phyloP scores from a whole-genome alignment of 2,888 invertebrate genomes.

The Balanococcus diminutus region DNA sequence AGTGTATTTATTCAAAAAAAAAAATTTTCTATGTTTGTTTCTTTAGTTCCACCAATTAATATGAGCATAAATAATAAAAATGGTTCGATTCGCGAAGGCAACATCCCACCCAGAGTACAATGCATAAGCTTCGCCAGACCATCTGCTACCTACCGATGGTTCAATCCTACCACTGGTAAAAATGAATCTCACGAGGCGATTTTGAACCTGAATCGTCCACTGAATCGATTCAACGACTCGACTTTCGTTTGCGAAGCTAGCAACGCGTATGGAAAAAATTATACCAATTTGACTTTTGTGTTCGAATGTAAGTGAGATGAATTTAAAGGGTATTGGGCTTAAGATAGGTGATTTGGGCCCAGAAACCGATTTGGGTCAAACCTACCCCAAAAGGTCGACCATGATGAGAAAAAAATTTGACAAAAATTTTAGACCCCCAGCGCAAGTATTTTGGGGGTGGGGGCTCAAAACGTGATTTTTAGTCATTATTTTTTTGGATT shows the following conservation, averaged over 20 bases:
- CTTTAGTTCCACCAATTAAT: conserved; percentile 81
- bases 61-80: conserved; percentile 72
- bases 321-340: background rate
- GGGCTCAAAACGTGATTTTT: no score
- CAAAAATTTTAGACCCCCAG: no score
- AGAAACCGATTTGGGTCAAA: no score
- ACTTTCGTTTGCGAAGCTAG: conserved; percentile 78
- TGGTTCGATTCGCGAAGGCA: conserved; percentile 65
- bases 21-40: background rate
- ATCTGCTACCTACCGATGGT: conserved; percentile 76
- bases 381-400: no score
- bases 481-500: no score
- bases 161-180: conserved; percentile 66
- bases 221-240: conserved; percentile 75
- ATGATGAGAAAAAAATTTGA: no score
- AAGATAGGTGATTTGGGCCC: background rate
- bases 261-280: conserved; percentile 77
- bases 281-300: conserved; percentile 73
- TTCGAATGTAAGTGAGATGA: conserved; percentile 81
- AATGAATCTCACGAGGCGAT: conserved; percentile 62
- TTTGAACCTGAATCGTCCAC: conserved; percentile 70
- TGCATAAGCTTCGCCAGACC: conserved; percentile 73
- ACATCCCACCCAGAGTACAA: conserved; percentile 66
- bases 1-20: background rate
- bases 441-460: no score